Base-by-base conservation (phyloP, 1,140 invertebrate species). In the Mactra quadrangularis region DNA sequence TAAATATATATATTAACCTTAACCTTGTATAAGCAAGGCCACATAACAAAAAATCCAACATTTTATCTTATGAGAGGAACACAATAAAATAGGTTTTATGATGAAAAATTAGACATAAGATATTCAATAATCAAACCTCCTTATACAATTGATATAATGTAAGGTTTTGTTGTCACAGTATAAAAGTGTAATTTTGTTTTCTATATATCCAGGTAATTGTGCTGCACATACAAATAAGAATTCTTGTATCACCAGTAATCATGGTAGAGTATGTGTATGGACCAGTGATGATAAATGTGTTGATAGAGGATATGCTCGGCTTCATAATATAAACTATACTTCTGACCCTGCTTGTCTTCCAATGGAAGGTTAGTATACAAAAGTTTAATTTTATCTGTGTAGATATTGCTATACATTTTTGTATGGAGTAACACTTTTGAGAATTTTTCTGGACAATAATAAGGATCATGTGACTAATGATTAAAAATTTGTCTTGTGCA, bases 201-300 rank as follows among this genome's bases (percentile, higher is more conserved):
- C n/a, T n/a, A n/a, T n/a, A 25, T 60, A 19, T 68, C 1, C 45
- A 68, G 64, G 64, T 4, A 1, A 38, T n/a, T 68, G 64, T 31
- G 4, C 41, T 27, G 62, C 45, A 41, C 45, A 68, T 68, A 50
- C 45, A 17, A 25, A 68, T 3, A 29, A 50, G 3, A 72, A 59
- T 0, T 29, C 52, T 7, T 92, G 91, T 83, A 17, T 75, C 1
- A 15, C 31, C 11, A 81, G 79, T 15, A 29, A 71, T 13, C 89
- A 87, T 27, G 91, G 90, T 19, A 71, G 85, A 11, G 71, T 82
- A n/a, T 92, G 91, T 86, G 84, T 87, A 6, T 92, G 90, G 90
- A 71, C 57, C 11, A 64, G 78, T 25, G 62, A 62, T 0, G 53
- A 64, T 41, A 41, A 41, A 3, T 87, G 86, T 85, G 13, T 27